These are phyloP conservation scores for Harmothoe impar DNA, from an alignment of 2,888 invertebrate species.

Conservation along the genomic window DNA sequence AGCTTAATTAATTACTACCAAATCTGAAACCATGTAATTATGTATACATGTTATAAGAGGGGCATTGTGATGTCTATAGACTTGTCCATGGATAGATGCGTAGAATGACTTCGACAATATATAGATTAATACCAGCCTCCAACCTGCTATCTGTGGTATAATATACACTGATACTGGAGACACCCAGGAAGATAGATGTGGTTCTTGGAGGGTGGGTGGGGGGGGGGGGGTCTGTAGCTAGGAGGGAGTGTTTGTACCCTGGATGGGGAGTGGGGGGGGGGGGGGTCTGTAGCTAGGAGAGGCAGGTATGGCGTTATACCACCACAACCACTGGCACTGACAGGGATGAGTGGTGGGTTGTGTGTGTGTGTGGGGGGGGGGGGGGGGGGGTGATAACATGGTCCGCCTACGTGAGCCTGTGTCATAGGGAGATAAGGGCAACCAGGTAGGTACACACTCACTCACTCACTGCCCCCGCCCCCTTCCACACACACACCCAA, in stretches of 20 bases:
- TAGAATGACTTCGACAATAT: not conserved
- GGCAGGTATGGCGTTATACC: too few relatives aligned
- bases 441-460: not conserved
- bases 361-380: not conserved
- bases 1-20: too few relatives aligned
- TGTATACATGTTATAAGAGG: too few relatives aligned
- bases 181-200: not conserved
- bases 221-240: too few relatives aligned
- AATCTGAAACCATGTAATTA: too few relatives aligned
- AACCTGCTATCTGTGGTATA: not conserved
- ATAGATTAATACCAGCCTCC: not conserved
- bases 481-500: too few relatives aligned
- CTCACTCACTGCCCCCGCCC: not conserved
- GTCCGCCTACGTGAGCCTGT: slow-evolving; percentile 6
- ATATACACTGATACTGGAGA: not conserved
- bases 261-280: not conserved
- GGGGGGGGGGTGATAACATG: not conserved
- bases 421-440: not conserved
- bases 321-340: not conserved
- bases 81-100: not conserved
- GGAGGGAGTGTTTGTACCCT: too few relatives aligned
- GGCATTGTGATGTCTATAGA: not conserved
- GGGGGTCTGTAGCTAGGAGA: too few relatives aligned
- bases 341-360: not conserved
- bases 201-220: not conserved